Conservation (phyloP, 2,113 vertebrate genomes). For the Rhinichthys klamathensis region DNA sequence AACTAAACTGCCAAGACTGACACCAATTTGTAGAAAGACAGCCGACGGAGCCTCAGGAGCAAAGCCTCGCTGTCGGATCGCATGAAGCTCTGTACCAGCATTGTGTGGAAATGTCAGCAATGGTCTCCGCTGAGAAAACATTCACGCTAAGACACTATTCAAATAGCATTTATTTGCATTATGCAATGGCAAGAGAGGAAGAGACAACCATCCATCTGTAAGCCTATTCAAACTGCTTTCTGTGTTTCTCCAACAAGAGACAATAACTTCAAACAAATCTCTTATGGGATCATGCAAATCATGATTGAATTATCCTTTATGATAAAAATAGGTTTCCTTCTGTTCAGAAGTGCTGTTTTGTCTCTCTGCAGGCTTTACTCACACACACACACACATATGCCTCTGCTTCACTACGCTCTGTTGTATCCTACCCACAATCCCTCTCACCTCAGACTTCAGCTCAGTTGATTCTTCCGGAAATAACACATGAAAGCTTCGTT, state of each 20-base stretch:
- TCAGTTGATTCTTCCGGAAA: not conserved
- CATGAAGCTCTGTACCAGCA: constrained; percentile 21
- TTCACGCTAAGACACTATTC: not conserved
- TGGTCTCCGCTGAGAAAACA: constrained; percentile 30
- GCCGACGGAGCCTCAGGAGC: constrained; percentile 23
- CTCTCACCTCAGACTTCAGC: constrained; percentile 12
- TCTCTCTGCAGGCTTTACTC: not conserved
- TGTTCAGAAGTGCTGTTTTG: not conserved
- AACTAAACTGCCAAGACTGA: constrained; percentile 55
- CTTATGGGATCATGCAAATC: constrained; percentile 9
- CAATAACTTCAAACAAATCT: constrained; percentile 17
- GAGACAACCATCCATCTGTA: constrained; percentile 7
- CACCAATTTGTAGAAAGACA: constrained; percentile 57
- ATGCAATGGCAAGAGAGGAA: not conserved
- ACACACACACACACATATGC: not conserved
- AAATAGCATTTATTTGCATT: constrained; percentile 20
- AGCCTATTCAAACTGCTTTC: constrained; percentile 17
- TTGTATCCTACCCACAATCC: constrained; percentile 9
- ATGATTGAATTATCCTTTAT: constrained; percentile 15
- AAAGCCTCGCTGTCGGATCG: constrained; percentile 16
- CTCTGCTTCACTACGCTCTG: constrained; percentile 34
- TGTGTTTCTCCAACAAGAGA: constrained; percentile 16
- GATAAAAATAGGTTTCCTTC: not conserved
- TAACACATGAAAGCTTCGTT: not conserved
- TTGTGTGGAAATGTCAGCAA: constrained; percentile 35